Evolutionary conservation across 2,797 vertebrate genomes (phyloP).

Genomic region (Platalea minor): DNA sequence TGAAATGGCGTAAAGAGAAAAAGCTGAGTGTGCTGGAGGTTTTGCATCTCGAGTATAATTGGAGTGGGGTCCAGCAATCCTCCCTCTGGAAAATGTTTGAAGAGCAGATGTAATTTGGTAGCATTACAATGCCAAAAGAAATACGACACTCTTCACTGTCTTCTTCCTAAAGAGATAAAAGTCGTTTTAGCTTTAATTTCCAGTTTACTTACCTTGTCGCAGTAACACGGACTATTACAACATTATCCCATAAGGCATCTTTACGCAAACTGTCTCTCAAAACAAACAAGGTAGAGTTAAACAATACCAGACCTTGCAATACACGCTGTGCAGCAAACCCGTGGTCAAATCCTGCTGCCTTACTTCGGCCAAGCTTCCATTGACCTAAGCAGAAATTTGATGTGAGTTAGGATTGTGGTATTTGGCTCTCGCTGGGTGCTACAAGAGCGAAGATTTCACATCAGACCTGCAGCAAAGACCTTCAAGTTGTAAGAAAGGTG

Average conservation of each 20-base stretch:
- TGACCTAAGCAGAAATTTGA: neutral
- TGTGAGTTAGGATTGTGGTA: neutral
- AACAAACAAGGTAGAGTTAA: neutral
- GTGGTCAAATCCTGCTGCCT: neutral
- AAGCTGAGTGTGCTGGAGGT: neutral
- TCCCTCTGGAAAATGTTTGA: constrained; percentile 13
- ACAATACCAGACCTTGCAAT: neutral
- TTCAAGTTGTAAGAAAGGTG: neutral
- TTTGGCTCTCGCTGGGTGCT: neutral
- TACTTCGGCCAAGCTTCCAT: neutral
- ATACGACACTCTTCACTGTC: neutral
- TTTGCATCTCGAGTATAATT: neutral
- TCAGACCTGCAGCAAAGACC: neutral
- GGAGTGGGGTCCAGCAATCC: neutral
- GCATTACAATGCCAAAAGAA: neutral
- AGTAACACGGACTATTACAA: neutral
- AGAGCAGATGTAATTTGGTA: constrained; percentile 16
- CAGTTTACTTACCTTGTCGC: neutral
- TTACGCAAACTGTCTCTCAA: neutral
- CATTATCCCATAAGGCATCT: neutral
- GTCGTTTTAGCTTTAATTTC: neutral
- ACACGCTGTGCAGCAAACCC: neutral
- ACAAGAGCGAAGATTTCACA: neutral
- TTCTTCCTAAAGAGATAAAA: neutral
- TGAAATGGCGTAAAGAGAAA: neutral